Percentiles rank a stretch among this genome's conserved stretches.
These are phyloP conservation scores for Solenopsis fugax DNA, from an alignment of 1,140 invertebrate genomes.

Conservation along the genomic window DNA sequence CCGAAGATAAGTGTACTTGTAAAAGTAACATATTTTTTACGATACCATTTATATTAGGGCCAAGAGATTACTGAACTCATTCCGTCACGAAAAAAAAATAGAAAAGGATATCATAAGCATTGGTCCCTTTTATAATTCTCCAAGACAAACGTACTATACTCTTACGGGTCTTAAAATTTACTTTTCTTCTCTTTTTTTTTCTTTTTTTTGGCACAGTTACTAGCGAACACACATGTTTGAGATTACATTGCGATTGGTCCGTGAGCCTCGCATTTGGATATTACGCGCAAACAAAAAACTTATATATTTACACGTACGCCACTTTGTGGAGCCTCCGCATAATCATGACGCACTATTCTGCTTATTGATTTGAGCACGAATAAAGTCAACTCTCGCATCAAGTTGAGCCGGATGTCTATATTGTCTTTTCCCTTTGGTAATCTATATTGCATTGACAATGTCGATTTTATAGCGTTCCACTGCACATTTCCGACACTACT, in stretches of 20 bases:
- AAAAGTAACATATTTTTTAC: conserved; percentile 13
- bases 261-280: conserved; percentile 39
- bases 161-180: conserved; percentile 70
- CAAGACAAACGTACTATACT: conserved; percentile 63
- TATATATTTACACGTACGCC: conserved; percentile 34
- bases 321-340: neutral
- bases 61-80: conserved; percentile 30
- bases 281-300: neutral
- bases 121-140: conserved; percentile 77
- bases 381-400: conserved; percentile 27
- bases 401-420: conserved; percentile 8
- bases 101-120: conserved; percentile 52
- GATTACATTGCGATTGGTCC: conserved; percentile 70
- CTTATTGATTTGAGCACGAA: conserved; percentile 41
- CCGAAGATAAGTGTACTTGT: neutral
- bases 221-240: conserved; percentile 73
- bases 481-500: conserved; percentile 16
- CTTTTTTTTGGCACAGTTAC: conserved; percentile 79
- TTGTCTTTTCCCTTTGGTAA: conserved; percentile 6
- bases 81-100: neutral
- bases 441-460: conserved; percentile 9
- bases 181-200: conserved; percentile 27
- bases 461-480: conserved; percentile 51
- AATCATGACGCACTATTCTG: conserved; percentile 4
- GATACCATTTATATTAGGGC: conserved; percentile 16